Base-by-base conservation (phyloP, 2,113 vertebrate species). In the Manacus vitellinus region DNA sequence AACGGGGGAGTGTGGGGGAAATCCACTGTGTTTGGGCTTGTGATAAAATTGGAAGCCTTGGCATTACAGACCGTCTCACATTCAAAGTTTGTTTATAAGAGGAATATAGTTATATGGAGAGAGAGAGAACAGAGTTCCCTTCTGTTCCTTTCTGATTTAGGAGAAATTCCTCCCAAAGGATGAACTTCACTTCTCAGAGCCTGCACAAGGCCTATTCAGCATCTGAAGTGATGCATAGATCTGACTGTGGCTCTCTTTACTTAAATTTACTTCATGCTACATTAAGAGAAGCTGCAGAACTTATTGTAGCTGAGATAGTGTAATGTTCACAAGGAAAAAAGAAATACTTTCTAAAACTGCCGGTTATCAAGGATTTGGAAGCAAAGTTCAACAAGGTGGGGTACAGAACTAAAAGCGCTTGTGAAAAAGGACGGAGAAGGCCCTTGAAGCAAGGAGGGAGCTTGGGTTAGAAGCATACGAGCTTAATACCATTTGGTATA, bases 11-110 rank as follows among this genome's bases (percentile, higher is more conserved):
- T 35, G 56, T n/a, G 75, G 54, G 43, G 61, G n/a, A 79, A 85
- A 92, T 88, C 78, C 85, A 71, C 85, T 88, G 15, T 92, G 76
- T 83, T 93, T 93, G 92, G 88, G 68, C 88, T 95, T 84, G 85
- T 61, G 91, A 96, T 93, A 95, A 94, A 97, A 95, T 80, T 77
- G 88, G 79, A 92, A 95, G 85, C 25, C 65, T 95, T 95, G 91
- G 95, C 94, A 94, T 92, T 85, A 92, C 63, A 90, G 39, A 88
- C 35, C 1, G 30, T 94, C 88, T 97, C 76, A 92, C 94, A 86
- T 96, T 84, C 88, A 95, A 86, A 94, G 94, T 97, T 97, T 95
- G 85, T 96, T 96, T 96, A 92, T 78, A 96, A 96, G 92, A 20
- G 37, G 47, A 96, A 74, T 90, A 92, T 41, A 90, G 65, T 87